Evolutionary conservation across 2,888 invertebrate genomes (phyloP).

Genomic region (Altica lythri): DNA sequence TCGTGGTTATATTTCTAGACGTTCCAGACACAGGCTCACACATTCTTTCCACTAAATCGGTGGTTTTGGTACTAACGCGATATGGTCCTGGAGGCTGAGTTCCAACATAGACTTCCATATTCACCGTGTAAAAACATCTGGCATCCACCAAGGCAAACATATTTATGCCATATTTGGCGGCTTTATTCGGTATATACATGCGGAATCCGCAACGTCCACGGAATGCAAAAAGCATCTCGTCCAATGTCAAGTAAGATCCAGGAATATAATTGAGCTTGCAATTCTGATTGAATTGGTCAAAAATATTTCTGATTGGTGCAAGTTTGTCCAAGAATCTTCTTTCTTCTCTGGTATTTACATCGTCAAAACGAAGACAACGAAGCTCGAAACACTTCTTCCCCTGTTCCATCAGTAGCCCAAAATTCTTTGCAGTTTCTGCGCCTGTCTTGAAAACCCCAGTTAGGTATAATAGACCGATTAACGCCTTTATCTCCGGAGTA

Average conservation of each 20-base stretch:
- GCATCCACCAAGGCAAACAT: conserved; percentile 19
- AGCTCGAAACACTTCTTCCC: conserved; percentile 5
- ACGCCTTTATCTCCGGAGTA: conserved; percentile 6
- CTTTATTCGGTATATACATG: conserved; percentile 25
- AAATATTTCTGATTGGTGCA: conserved; percentile 24
- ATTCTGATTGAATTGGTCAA: conserved; percentile 19
- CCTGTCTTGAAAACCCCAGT: not conserved
- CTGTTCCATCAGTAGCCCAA: conserved; percentile 10
- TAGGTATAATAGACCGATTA: conserved; percentile 11
- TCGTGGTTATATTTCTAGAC: conserved; percentile 35
- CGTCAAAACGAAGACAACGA: conserved; percentile 17
- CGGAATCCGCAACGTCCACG: conserved; percentile 21
- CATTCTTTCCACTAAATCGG: conserved; percentile 29
- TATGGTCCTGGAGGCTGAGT: conserved; percentile 16
- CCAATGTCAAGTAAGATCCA: conserved; percentile 15
- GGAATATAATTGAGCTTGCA: conserved; percentile 11
- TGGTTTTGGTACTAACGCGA: conserved; percentile 21
- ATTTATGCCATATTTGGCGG: too few species aligned
- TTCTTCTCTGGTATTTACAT: conserved; percentile 13
- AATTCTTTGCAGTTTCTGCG: conserved; percentile 1
- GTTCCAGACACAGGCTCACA: conserved; percentile 23
- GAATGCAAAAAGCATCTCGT: conserved; percentile 28
- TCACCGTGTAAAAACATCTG: conserved; percentile 13
- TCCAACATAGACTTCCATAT: conserved; percentile 22
- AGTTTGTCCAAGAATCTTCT: conserved; percentile 18